These are phyloP conservation scores for Agonopterix heracliana DNA, from an alignment of 2,888 invertebrate species.

Conservation along the genomic window DNA sequence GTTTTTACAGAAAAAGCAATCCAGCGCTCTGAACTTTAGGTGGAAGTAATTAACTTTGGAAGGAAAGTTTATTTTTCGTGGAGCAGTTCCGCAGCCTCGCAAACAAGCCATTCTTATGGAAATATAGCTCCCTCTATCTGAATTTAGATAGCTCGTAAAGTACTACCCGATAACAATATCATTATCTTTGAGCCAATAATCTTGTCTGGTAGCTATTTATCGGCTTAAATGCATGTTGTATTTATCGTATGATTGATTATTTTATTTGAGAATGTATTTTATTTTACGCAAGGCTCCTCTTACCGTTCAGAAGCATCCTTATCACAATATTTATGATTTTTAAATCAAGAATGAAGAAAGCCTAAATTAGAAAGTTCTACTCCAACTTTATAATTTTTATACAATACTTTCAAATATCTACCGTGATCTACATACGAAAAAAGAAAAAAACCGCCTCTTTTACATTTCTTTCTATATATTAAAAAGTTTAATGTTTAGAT, in stretches of 20 bases:
- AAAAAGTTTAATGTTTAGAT: no score
- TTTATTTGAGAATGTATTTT: neutral
- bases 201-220: slow-evolving; percentile 15
- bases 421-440: no score
- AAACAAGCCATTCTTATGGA: slow-evolving; percentile 55
- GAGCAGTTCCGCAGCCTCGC: slow-evolving; percentile 24
- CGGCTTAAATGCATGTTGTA: slow-evolving; percentile 17
- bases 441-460: no score
- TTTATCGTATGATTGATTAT: slow-evolving; percentile 31
- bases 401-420: no score
- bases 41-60: slow-evolving; percentile 40
- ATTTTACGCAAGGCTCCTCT: neutral
- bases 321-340: no score
- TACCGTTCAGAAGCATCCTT: no score
- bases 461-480: no score
- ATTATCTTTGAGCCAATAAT: slow-evolving; percentile 16
- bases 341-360: no score
- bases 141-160: slow-evolving; percentile 37
- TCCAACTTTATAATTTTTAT: no score
- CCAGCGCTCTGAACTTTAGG: slow-evolving; percentile 6
- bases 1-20: slow-evolving; percentile 7
- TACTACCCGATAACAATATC: slow-evolving; percentile 28
- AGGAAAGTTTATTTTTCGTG: slow-evolving; percentile 38
- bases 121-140: slow-evolving; percentile 33
- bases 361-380: no score